A percentile compares a stretch with the other conserved stretches of the same genome.
These are phyloP conservation scores for Phymorhynchus buccinoides DNA, from an alignment of 1,140 invertebrate species.

Conservation along the genomic window DNA sequence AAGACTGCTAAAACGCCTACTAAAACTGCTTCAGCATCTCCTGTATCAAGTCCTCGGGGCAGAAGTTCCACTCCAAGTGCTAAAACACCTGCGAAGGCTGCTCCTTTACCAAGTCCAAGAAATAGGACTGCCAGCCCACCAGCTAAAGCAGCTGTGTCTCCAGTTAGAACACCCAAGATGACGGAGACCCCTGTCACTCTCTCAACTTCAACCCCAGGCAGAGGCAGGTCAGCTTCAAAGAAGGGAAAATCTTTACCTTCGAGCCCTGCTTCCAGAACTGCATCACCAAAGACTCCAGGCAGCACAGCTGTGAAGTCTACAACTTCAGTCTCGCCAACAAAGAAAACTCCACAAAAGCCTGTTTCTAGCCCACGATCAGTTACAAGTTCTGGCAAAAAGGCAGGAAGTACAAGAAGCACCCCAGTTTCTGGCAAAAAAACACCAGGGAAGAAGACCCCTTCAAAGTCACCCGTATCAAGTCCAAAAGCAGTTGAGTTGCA, in stretches of 20 bases:
- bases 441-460: slow-evolving; percentile 36
- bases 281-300: slow-evolving; percentile 31
- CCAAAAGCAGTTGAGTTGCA: neutral
- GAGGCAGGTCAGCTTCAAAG: slow-evolving; percentile 6
- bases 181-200: slow-evolving; percentile 16
- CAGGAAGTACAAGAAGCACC: slow-evolving; percentile 17
- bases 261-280: slow-evolving; percentile 1
- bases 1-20: too few relatives aligned
- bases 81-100: neutral
- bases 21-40: neutral
- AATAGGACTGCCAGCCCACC: slow-evolving; percentile 4
- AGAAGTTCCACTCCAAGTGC: neutral
- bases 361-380: neutral
- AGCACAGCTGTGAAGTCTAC: slow-evolving; percentile 35
- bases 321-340: slow-evolving; percentile 35
- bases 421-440: slow-evolving; percentile 20
- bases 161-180: slow-evolving; percentile 7
- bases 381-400: neutral
- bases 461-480: neutral
- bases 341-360: slow-evolving; percentile 27
- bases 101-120: slow-evolving; percentile 41
- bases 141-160: slow-evolving; percentile 30
- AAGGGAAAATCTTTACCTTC: neutral
- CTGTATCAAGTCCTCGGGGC: neutral
- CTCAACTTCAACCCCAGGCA: neutral